These are phyloP conservation scores for Drosophila recens DNA, from an alignment of 2,888 invertebrate genomes.

Conservation along the genomic window DNA sequence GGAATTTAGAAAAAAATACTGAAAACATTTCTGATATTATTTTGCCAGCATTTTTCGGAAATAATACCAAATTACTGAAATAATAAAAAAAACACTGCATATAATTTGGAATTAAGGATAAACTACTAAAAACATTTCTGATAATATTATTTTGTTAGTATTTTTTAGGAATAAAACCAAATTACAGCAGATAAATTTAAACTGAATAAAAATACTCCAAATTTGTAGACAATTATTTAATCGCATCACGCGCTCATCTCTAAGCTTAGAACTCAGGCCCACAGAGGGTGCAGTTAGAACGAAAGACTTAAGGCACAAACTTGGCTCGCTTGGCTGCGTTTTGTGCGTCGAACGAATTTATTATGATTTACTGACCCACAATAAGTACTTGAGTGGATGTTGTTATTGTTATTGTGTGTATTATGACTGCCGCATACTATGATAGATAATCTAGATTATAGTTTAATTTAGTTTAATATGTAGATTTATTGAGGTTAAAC, in stretches of 20 bases:
- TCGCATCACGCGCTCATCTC: slow-evolving; percentile 7
- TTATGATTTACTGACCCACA: slow-evolving; percentile 57
- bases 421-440: slow-evolving; percentile 49
- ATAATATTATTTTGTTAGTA: not conserved
- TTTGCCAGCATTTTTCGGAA: too few relatives aligned
- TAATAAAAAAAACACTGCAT: too few relatives aligned
- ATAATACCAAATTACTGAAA: too few relatives aligned
- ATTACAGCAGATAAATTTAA: not conserved
- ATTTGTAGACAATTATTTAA: not conserved
- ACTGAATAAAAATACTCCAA: not conserved
- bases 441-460: slow-evolving; percentile 55
- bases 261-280: slow-evolving; percentile 15
- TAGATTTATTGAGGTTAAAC: slow-evolving; percentile 33
- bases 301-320: slow-evolving; percentile 66
- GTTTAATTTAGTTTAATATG: slow-evolving; percentile 45
- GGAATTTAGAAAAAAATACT: too few relatives aligned
- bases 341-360: slow-evolving; percentile 41
- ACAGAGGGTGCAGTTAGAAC: slow-evolving; percentile 36
- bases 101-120: too few relatives aligned
- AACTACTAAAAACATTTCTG: too few relatives aligned
- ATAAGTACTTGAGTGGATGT: slow-evolving; percentile 11
- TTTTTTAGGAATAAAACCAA: not conserved
- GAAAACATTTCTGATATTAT: too few relatives aligned
- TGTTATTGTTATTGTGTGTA: slow-evolving; percentile 7
- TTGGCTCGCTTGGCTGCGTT: slow-evolving; percentile 68